Conservation (phyloP, 2,113 vertebrate species). For the Thymallus thymallus region DNA sequence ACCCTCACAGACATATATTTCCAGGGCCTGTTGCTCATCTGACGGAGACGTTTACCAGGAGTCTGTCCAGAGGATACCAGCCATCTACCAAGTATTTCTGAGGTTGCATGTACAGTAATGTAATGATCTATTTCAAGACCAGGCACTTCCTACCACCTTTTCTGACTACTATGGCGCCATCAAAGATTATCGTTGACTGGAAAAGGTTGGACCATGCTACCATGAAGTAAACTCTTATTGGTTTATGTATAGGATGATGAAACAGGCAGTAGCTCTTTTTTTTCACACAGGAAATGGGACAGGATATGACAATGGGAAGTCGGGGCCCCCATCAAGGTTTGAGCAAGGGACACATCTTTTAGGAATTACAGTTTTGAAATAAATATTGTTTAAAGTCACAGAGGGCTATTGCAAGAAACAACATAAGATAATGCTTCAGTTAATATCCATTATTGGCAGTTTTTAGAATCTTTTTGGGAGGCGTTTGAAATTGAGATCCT, state of each 20-base stretch:
- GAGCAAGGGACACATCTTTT: too few relatives aligned
- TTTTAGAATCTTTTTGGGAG: too few relatives aligned
- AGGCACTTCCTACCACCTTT: conserved; percentile 11
- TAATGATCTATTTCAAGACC: background rate
- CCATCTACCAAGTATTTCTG: conserved; percentile 35
- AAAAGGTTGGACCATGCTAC: conserved; percentile 12
- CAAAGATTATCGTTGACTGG: conserved; percentile 29
- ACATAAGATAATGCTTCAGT: too few relatives aligned
- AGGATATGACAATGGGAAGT: conserved; percentile 41
- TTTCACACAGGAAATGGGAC: conserved; percentile 40
- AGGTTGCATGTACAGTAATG: conserved; percentile 33
- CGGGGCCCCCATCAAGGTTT: too few relatives aligned
- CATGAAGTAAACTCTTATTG: too few relatives aligned
- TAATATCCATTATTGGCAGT: too few relatives aligned
- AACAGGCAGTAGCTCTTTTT: background rate
- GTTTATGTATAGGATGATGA: background rate
- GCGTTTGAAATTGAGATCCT: too few relatives aligned
- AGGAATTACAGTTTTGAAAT: too few relatives aligned
- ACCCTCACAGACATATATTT: conserved; percentile 39
- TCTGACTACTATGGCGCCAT: conserved; percentile 4
- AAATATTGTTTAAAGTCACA: too few relatives aligned
- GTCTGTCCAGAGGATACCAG: conserved; percentile 38
- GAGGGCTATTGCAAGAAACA: too few relatives aligned
- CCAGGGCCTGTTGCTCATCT: conserved; percentile 48
- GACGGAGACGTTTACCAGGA: conserved; percentile 46